These are phyloP conservation scores for Myrmophylax atrothorax DNA, from an alignment of 2,113 vertebrate genomes.

Conservation along the genomic window DNA sequence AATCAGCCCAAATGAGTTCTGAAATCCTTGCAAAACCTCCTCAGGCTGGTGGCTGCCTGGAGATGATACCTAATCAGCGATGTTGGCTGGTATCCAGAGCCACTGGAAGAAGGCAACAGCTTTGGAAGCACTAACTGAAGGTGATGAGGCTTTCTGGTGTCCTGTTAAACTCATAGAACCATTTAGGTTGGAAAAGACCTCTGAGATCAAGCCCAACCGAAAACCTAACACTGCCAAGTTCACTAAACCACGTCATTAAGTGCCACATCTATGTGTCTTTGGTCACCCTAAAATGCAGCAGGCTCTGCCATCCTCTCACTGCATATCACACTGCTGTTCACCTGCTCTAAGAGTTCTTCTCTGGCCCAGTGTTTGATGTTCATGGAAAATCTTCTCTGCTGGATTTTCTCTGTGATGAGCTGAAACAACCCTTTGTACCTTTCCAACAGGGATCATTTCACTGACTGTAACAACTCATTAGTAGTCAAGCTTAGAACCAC, in stretches of 20 bases:
- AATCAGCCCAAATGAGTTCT: background rate
- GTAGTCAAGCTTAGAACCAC: background rate
- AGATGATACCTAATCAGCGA: background rate
- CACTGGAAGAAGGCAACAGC: background rate
- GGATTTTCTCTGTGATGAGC: background rate
- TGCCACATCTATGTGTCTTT: background rate
- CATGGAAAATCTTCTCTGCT: background rate
- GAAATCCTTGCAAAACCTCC: background rate
- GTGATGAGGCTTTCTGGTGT: background rate
- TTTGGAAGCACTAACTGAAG: background rate
- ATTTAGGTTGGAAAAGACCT: background rate
- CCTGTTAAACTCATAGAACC: background rate
- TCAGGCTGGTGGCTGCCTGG: background rate
- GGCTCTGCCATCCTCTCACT: background rate
- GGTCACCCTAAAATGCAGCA: background rate
- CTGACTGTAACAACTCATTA: background rate
- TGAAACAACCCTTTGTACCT: background rate
- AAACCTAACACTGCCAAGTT: background rate
- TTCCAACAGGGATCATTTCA: background rate
- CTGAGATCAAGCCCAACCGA: background rate
- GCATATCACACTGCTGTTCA: background rate
- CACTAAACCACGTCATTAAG: background rate
- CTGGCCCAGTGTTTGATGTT: background rate
- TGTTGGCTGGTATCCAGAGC: background rate
- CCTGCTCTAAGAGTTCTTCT: background rate